Percentiles rank a stretch among this genome's conserved stretches.
Conservation (phyloP, 2,888 invertebrate species). For the Chrysodeixis includens region DNA sequence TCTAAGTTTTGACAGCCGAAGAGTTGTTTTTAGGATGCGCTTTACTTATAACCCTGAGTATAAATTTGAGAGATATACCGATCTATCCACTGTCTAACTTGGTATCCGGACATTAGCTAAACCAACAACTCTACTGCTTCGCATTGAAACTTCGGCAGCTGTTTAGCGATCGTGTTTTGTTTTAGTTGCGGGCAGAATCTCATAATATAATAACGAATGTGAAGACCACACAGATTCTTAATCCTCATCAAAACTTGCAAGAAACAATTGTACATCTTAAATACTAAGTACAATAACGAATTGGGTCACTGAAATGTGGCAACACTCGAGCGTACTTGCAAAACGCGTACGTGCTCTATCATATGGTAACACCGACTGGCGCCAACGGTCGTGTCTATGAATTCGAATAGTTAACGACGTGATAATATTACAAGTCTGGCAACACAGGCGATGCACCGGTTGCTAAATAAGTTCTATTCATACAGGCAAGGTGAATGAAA, state of each 20-base stretch:
- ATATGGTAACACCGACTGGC: conserved; percentile 20
- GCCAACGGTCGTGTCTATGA: conserved; percentile 39
- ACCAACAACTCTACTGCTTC: too few relatives aligned
- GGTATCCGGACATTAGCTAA: too few relatives aligned
- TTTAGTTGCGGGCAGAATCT: neutral
- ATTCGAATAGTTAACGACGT: conserved; percentile 46
- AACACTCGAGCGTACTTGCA: conserved; percentile 24
- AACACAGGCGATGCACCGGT: conserved; percentile 13
- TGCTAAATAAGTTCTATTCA: conserved; percentile 25
- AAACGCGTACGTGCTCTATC: conserved; percentile 46
- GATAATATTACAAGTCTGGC: conserved; percentile 21
- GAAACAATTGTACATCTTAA: neutral
- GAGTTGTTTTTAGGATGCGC: neutral
- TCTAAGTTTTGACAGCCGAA: neutral
- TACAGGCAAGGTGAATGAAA: neutral
- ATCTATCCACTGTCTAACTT: too few relatives aligned
- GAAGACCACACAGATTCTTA: neutral
- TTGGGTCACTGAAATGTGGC: conserved; percentile 39
- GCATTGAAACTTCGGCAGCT: neutral
- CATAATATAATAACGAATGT: neutral
- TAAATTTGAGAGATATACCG: too few relatives aligned
- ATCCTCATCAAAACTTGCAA: neutral
- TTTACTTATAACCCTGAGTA: too few relatives aligned
- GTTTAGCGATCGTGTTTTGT: neutral
- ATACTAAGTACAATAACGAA: conserved; percentile 18